Conservation (phyloP, 2,888 invertebrate genomes). For the Notodonta dromedarius region DNA sequence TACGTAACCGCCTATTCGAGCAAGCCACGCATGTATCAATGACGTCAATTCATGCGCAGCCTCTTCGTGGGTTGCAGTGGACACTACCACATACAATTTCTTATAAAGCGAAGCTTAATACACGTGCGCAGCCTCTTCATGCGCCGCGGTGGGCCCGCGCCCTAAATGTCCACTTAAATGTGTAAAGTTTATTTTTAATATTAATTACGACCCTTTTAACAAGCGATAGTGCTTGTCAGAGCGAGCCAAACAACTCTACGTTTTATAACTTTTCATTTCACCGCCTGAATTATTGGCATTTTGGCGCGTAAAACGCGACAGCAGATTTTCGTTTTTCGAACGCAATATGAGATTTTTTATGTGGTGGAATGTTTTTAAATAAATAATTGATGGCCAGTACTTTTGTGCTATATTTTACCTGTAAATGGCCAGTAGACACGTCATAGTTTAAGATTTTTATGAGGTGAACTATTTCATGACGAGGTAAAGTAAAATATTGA, state of each 20-base stretch:
- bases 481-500: too few species aligned
- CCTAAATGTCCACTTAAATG: constrained; percentile 12
- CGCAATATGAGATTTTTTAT: constrained; percentile 15
- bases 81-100: too few species aligned
- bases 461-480: too few species aligned
- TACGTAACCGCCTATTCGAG: too few species aligned
- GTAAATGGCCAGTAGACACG: too few species aligned
- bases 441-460: too few species aligned
- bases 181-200: constrained; percentile 46
- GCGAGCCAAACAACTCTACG: constrained; percentile 28
- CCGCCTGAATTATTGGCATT: constrained; percentile 30
- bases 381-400: not conserved
- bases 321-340: constrained; percentile 21
- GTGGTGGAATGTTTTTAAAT: not conserved
- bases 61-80: too few species aligned
- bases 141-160: too few species aligned
- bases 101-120: too few species aligned
- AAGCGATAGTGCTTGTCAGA: constrained; percentile 39
- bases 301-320: constrained; percentile 21
- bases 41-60: too few species aligned
- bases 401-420: not conserved
- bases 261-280: constrained; percentile 23
- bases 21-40: too few species aligned
- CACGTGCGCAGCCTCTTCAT: too few species aligned
- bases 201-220: constrained; percentile 51